Base-by-base conservation (phyloP, 2,888 invertebrate species). In the Latrodectus hesperus region DNA sequence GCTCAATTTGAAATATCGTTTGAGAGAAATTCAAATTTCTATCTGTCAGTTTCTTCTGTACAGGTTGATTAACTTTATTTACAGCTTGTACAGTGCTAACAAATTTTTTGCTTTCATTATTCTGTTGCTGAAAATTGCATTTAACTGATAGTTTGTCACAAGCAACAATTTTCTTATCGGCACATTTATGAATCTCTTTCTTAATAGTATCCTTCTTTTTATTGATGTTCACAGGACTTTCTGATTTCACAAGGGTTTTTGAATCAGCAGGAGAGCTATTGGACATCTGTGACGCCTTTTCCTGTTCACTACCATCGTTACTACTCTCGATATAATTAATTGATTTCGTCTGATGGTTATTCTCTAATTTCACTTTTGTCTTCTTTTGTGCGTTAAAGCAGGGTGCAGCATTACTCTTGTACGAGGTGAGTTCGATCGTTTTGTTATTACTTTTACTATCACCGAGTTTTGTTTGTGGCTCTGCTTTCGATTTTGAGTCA, bases 361-460 rank as follows among this genome's bases (percentile, higher is more conserved):
- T 22, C 9, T 85, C 75, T 6, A 1, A 10, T 11, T 64, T 84
- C 14, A 67, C n/a, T 17, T 72, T 80, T 8, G 68, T 64, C 38
- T 85, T 85, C 74, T 79, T 75, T 64, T 85, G 85, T 85, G 85
- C 85, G 85, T 64, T 85, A 51, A n/a, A 11, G 38, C 51, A 65
- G 16, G 11, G 9, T n/a, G 16, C 16, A 10, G 76, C 71, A n/a
- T 67, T 67, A 71, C 11, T 76, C 67, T 68, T 82, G 38, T 53
- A n/a, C 16, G 51, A 22, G 12, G 68, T 22, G 14, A 17, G 12
- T 52, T 68, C 74, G 11, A 38, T 11, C n/a, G 49, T 38, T 72
- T 72, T 78, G 16, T 49, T 68, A 9, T 78, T 78, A 12, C 78
- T 38, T 72, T 72, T 78, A 22, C 22, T 68, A 12, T 78, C 84